These are phyloP conservation scores for Megamerina dolium DNA, from an alignment of 2,888 invertebrate species.

Conservation along the genomic window DNA sequence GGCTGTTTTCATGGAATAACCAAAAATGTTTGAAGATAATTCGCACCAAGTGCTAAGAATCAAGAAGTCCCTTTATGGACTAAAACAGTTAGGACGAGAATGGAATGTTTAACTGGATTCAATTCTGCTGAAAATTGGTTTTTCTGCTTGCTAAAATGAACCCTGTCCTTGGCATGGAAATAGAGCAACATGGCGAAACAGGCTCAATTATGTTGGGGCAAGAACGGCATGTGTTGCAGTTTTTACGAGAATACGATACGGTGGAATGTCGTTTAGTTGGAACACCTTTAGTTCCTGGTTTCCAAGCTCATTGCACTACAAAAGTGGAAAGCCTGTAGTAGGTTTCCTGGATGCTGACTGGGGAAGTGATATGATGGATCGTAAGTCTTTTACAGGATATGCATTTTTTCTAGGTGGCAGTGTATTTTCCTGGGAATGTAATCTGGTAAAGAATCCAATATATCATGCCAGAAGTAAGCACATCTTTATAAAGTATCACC, in stretches of 20 bases:
- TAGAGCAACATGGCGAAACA: slow-evolving; percentile 4
- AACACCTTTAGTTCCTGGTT: slow-evolving; percentile 13
- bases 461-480: slow-evolving; percentile 9
- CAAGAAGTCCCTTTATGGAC: slow-evolving; percentile 10
- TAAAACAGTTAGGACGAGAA: slow-evolving; percentile 13
- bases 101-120: slow-evolving; percentile 14
- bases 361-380: slow-evolving; percentile 14
- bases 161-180: too few relatives aligned
- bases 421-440: slow-evolving; percentile 17
- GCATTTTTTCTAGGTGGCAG: slow-evolving; percentile 16
- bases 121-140: slow-evolving; percentile 10
- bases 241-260: slow-evolving; percentile 8
- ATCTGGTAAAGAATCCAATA: slow-evolving; percentile 12
- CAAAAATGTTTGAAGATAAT: slow-evolving; percentile 1
- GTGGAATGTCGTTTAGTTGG: slow-evolving; percentile 11
- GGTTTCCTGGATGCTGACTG: slow-evolving; percentile 20
- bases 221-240: slow-evolving; percentile 5
- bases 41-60: too few relatives aligned
- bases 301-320: slow-evolving; percentile 14
- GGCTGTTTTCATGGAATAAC: too few relatives aligned
- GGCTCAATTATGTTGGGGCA: slow-evolving; percentile 9
- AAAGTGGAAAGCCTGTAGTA: slow-evolving; percentile 2
- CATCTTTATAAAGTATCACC: slow-evolving; percentile 1
- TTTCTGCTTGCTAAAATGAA: slow-evolving; percentile 4
- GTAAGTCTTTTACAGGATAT: slow-evolving; percentile 17